A percentile compares a stretch with the other conserved stretches of the same genome.
Evolutionary conservation across 2,888 invertebrate genomes (phyloP).

Genomic region (Paralinhomoeus sp.): DNA sequence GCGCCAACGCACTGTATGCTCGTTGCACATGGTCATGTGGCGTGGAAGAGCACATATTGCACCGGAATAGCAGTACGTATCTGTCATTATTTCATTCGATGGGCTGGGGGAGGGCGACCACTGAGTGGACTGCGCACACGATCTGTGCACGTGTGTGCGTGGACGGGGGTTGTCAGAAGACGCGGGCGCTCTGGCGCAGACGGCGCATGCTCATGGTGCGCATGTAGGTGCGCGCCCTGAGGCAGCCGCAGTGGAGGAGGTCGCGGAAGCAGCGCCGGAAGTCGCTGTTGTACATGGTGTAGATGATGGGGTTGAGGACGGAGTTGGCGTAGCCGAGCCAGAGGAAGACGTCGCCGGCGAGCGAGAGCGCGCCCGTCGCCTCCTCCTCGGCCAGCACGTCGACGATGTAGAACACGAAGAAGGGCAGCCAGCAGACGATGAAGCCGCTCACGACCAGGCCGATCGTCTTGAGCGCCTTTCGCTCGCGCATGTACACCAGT

Average conservation of each 20-base stretch:
- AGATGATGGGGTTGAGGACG: conserved; percentile 23
- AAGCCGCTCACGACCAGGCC: conserved; percentile 18
- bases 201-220: background rate
- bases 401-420: conserved; percentile 26
- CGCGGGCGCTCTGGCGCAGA: conserved; percentile 1
- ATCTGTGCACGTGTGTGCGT: too few relatives aligned
- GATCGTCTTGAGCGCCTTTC: conserved; percentile 25
- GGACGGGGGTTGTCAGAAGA: too few relatives aligned
- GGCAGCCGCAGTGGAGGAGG: conserved; percentile 21
- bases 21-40: too few relatives aligned
- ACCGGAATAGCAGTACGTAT: too few relatives aligned
- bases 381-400: conserved; percentile 13
- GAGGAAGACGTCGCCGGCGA: conserved; percentile 20
- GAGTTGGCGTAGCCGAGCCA: conserved; percentile 28
- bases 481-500: conserved; percentile 10
- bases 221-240: conserved; percentile 13
- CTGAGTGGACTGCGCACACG: too few relatives aligned
- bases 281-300: conserved; percentile 24
- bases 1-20: too few relatives aligned
- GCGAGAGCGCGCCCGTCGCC: conserved; percentile 6
- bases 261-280: conserved; percentile 26
- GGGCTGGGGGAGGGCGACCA: too few relatives aligned
- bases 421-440: conserved; percentile 28
- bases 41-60: too few relatives aligned
- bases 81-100: too few relatives aligned